Percentiles rank a stretch among this genome's conserved stretches.
Conservation (phyloP, 2,113 vertebrate genomes). For the Ia io region DNA sequence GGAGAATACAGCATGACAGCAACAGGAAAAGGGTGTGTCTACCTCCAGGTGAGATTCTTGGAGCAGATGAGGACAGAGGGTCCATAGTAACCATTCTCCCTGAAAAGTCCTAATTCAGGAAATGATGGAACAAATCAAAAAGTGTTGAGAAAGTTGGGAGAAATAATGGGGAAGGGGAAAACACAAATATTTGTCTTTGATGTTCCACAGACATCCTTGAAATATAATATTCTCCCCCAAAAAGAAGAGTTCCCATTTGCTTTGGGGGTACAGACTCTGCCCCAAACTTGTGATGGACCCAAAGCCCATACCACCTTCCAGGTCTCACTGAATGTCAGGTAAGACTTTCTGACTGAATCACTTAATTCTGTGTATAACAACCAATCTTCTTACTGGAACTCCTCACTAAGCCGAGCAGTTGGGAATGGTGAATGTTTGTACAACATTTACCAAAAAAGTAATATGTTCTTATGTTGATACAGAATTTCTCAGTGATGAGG, state of each 20-base stretch:
- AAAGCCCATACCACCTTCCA: constrained; percentile 75
- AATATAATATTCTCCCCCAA: constrained; percentile 79
- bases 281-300: constrained; percentile 53
- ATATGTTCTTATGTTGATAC: background rate
- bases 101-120: background rate
- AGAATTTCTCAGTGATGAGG: background rate
- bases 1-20: constrained; percentile 78
- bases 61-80: background rate
- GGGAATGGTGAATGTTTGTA: background rate
- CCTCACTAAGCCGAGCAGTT: background rate
- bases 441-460: background rate
- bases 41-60: constrained; percentile 81
- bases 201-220: constrained; percentile 81
- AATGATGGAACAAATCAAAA: background rate
- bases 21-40: constrained; percentile 81
- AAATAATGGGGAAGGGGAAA: background rate
- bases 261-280: constrained; percentile 62
- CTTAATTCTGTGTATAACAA: background rate
- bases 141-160: background rate
- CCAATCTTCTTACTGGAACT: background rate
- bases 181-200: constrained; percentile 15
- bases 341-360: background rate
- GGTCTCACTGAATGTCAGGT: constrained; percentile 80
- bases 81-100: fast-evolving
- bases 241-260: constrained; percentile 64